Base-by-base conservation (phyloP, 2,113 vertebrate genomes). In the Montifringilla adamsi region DNA sequence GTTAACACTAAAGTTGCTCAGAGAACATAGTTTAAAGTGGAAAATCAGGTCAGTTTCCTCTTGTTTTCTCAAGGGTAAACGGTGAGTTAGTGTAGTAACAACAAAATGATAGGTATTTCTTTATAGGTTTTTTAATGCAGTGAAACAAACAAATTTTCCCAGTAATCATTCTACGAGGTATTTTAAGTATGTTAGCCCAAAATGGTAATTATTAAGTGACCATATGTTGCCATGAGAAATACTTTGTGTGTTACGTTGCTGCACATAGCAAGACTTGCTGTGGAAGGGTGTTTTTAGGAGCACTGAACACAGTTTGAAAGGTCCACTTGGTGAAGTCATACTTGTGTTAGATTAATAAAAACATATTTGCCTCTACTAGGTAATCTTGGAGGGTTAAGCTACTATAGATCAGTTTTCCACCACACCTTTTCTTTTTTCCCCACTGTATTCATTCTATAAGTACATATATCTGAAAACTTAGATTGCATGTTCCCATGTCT, bases 11-110 rank as follows among this genome's bases (percentile, higher is more conserved):
- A 87, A 94, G 55, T 75, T 95, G 60, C 85, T 90, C 75, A 43
- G 88, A 91, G 90, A 87, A 70, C 37, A 22, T 35, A 67, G 35
- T 80, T 92, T 92, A 49, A 91, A 90, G 78, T 88, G 70, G 87
- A 92, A 95, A 94, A 90, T 96, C 33, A 55, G 30, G 73, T 89
- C 92, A 31, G 58, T 90, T 96, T 94, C 79, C 76, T 52, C 52
- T 56, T 84, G 26, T 47, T 76, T 94, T 91, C 93, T 85, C 81
- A 19, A 69, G 74, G 74, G 89, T 69, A 73, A 89, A 47, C 60
- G 30, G 62, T 62, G 83, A 68, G 76, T 95, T 87, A 90, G 87
- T 77, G 49, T 27, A 86, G 33, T 62, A 78, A 89, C 46, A 78
- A 70, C 44, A 43, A 84, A 90, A 85, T 41, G 43, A 56, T 73